These are phyloP conservation scores for Hippoglossus stenolepis DNA, from an alignment of 2,113 vertebrate genomes.

Conservation along the genomic window DNA sequence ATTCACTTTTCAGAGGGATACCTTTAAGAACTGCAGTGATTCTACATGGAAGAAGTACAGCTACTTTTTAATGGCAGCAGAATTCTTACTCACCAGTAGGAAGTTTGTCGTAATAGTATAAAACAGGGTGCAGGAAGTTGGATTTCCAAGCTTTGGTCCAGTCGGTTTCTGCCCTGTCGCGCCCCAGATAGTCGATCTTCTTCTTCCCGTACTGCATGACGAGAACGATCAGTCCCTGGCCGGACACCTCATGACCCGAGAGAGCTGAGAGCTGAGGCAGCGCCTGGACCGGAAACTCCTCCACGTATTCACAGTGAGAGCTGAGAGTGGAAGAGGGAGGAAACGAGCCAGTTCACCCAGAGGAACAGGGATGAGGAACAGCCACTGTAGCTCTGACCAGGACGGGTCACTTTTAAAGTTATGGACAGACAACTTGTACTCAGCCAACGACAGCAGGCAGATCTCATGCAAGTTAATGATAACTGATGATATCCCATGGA, in stretches of 20 bases:
- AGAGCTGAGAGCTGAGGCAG: constrained; percentile 87
- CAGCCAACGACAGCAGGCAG: too few species aligned
- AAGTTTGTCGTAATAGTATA: constrained; percentile 91
- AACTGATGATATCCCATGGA: not conserved
- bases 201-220: constrained; percentile 94
- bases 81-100: constrained; percentile 87
- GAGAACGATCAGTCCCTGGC: constrained; percentile 88
- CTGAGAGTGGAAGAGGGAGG: constrained; percentile 42
- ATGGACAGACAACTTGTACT: too few species aligned
- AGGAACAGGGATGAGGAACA: too few species aligned
- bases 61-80: not conserved
- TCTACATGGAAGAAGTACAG: not conserved
- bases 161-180: constrained; percentile 88
- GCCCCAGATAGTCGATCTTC: constrained; percentile 84
- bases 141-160: constrained; percentile 92
- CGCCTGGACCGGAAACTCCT: constrained; percentile 91
- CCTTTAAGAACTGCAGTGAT: not conserved
- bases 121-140: constrained; percentile 96
- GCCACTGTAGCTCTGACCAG: too few species aligned
- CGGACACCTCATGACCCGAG: constrained; percentile 83
- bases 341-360: too few species aligned
- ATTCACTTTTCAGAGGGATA: too few species aligned
- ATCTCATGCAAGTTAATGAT: too few species aligned
- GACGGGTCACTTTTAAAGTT: too few species aligned
- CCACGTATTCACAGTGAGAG: constrained; percentile 88